These are phyloP conservation scores for Pipra filicauda DNA, from an alignment of 2,113 vertebrate species.

Conservation along the genomic window DNA sequence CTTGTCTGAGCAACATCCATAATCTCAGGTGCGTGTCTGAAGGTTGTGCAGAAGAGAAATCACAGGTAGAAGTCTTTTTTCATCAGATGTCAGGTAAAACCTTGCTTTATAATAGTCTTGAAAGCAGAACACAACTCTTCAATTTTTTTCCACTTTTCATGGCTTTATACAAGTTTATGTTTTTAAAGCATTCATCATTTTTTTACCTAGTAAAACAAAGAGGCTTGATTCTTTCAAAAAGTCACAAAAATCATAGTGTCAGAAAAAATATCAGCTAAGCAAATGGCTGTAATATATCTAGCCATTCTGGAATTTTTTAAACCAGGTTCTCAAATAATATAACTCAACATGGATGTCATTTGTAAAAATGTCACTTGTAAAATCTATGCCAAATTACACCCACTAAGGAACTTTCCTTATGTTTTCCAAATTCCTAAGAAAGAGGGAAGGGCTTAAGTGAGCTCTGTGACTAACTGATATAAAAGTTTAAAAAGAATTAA, in stretches of 20 bases:
- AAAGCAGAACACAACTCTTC: neutral
- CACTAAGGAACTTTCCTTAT: neutral
- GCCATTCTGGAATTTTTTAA: neutral
- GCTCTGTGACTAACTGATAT: neutral
- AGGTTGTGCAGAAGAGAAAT: neutral
- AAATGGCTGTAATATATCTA: neutral
- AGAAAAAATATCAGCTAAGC: neutral
- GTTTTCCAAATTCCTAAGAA: neutral
- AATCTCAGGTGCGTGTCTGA: neutral
- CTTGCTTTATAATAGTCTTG: neutral
- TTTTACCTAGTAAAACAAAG: neutral
- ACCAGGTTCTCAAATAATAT: neutral
- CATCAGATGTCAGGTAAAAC: neutral
- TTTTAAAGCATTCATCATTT: neutral
- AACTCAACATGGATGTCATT: neutral
- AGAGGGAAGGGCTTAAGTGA: neutral
- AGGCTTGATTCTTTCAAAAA: neutral
- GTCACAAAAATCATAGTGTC: neutral
- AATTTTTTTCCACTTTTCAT: neutral
- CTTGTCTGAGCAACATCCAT: neutral
- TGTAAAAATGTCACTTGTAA: neutral
- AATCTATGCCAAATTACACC: neutral
- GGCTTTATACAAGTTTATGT: neutral
- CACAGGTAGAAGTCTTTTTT: neutral
- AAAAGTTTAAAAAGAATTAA: neutral